Evolutionary conservation across 2,797 vertebrate genomes (phyloP).

Genomic region (Lacerta viridis): DNA sequence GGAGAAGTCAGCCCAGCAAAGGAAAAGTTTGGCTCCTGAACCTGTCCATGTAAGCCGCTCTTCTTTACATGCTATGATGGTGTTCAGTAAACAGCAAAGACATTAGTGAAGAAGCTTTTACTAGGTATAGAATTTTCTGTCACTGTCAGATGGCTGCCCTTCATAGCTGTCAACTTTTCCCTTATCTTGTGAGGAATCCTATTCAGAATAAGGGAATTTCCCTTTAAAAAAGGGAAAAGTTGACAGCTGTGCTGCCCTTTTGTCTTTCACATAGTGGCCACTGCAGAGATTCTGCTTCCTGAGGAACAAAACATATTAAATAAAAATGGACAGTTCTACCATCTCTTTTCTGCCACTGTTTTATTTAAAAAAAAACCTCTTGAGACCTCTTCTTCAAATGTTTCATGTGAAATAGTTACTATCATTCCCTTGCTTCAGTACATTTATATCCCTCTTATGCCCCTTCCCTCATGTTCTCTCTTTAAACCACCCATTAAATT

Average conservation of each 20-base stretch:
- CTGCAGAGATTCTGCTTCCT: background rate
- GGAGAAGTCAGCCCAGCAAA: slow-evolving; percentile 96
- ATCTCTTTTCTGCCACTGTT: background rate
- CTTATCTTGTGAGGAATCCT: no score
- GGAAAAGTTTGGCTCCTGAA: slow-evolving; percentile 92
- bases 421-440: background rate
- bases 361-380: background rate
- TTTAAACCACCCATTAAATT: background rate
- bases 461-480: background rate
- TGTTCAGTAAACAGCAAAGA: background rate
- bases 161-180: background rate
- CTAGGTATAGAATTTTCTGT: background rate
- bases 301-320: background rate
- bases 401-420: slow-evolving; percentile 1
- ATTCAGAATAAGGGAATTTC: no score
- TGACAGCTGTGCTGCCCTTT: background rate
- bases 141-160: background rate
- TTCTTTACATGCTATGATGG: background rate
- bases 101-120: slow-evolving; percentile 5
- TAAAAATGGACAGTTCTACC: background rate
- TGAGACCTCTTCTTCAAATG: background rate
- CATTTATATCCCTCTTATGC: background rate
- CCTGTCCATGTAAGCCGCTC: slow-evolving; percentile 85
- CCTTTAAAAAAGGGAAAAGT: no score
- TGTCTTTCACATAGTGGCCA: background rate